Conservation (phyloP, 2,113 vertebrate genomes). For the Neogale vison region DNA sequence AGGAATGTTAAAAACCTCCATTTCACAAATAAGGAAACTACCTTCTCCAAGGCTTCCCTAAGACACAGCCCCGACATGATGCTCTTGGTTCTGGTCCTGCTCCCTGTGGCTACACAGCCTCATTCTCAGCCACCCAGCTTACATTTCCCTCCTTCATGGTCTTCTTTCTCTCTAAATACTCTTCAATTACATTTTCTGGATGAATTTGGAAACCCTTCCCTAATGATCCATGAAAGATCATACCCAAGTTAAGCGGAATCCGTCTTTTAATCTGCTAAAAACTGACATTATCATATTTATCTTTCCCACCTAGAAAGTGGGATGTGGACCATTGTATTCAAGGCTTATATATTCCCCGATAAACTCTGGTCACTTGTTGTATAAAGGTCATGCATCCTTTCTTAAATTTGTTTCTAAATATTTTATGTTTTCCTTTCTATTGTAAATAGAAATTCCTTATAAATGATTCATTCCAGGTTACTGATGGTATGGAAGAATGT, state of each 20-base stretch:
- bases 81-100: rapidly evolving
- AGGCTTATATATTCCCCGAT: background rate
- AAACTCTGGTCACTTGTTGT: background rate
- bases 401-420: conserved; percentile 51
- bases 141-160: rapidly evolving
- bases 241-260: too few relatives aligned
- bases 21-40: too few relatives aligned
- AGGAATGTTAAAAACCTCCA: rapidly evolving
- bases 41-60: rapidly evolving
- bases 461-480: conserved; percentile 5
- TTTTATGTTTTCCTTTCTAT: conserved; percentile 52
- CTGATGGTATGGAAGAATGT: background rate
- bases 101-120: background rate
- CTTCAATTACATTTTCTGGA: too few relatives aligned
- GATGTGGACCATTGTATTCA: background rate
- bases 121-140: rapidly evolving
- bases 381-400: background rate
- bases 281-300: rapidly evolving
- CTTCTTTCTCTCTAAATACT: background rate
- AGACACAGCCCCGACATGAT: rapidly evolving
- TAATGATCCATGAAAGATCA: background rate
- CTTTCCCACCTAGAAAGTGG: background rate
- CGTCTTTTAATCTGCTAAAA: background rate
- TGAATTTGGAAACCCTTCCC: background rate
- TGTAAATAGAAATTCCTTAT: conserved; percentile 44